Base-by-base conservation (phyloP, 2,888 invertebrate genomes). In the Graphium colonna region DNA sequence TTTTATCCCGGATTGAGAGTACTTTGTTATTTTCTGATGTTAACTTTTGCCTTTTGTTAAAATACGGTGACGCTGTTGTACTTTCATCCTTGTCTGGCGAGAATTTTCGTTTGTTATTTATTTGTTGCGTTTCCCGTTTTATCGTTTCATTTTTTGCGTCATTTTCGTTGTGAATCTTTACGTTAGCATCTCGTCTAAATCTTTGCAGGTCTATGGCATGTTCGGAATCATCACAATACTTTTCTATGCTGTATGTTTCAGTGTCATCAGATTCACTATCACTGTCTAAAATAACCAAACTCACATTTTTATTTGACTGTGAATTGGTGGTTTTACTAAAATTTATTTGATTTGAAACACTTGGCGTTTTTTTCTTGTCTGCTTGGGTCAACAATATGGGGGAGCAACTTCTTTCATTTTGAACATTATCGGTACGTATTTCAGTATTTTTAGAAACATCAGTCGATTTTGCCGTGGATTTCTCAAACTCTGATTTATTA, bases 371-470 rank as follows among this genome's bases (percentile, higher is more conserved):
- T 79, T 28, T 75, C 69, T 58, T 78, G 16, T 82, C 77, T 12
- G 76, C 68, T 68, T 87, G 87, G 31, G 85, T 81, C 39, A 80
- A 61, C 49, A 87, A 63, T 56, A 88, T 83, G 1, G 88, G 89
- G 0, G 85, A 88, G 4, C 65, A 62, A 58, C 75, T 79, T 62
- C 78, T 73, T 48, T 78, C 70, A 4, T 73, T 62, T 8, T 65
- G 60, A 7, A 52, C 39, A 36, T 51, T 28, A 33, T 18, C 12
- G 44, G 15, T 44, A 26, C 28, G 42, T 28, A 17, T 26, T 26
- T 46, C 52, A 21, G 15, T 28, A 15, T 47, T 41, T 36, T 57
- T 57, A 10, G 43, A 56, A 28, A 46, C 33, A 43, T 56, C 52
- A n/a, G 40, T 28, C 16, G 55, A 58, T 44, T 54, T 51, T 9